Base-by-base conservation (phyloP, 2,797 vertebrate genomes). In the Trachops cirrhosus region DNA sequence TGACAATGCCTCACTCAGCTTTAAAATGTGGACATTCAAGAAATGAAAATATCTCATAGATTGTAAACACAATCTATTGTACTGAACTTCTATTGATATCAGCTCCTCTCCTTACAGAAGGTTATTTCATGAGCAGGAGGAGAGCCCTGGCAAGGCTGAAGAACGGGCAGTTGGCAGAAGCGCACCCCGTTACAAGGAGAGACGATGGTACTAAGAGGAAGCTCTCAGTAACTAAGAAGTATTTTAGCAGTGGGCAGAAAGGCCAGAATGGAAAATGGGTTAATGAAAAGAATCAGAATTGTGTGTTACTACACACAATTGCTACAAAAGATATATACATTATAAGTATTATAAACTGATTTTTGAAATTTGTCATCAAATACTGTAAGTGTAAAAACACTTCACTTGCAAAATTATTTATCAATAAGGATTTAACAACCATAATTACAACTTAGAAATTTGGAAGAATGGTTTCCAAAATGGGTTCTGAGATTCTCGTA, bases 331-430 rank as follows among this genome's bases (percentile, higher is more conserved):
- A 73, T 2, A 26, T 75, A n/a, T 14, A 22, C 2, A 59, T 26
- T 73, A 9, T n/a, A 59, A 24, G 46, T 22, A 39, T n/a, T 18
- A n/a, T 7, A 68, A 88, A 24, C 32, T 79, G 14, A 90, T 82
- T 83, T 67, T 78, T 86, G 26, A 94, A 75, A 75, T 10, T 12
- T 78, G 1, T 68, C 80, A 41, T 85, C 9, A 70, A 71, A 77
- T 70, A 75, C 44, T 37, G 5, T 41, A 64, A 54, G 2, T 54
- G 89, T 77, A 87, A 57, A 94, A 79, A 90, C 85, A n/a, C n/a
- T n/a, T n/a, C n/a, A 85, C 15, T 57, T 19, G 2, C 15, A 70
- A 44, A 37, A 24, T n/a, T 86, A 16, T 62, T 82, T 86, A 73
- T 50, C 37, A 85, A 32, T 46, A 50, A 82, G 16, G 2, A 37